Evolutionary conservation across 1,140 invertebrate genomes (phyloP), one percentile per base, ranked within the genome.

Genomic region (Stegodyphus mimosarum): DNA sequence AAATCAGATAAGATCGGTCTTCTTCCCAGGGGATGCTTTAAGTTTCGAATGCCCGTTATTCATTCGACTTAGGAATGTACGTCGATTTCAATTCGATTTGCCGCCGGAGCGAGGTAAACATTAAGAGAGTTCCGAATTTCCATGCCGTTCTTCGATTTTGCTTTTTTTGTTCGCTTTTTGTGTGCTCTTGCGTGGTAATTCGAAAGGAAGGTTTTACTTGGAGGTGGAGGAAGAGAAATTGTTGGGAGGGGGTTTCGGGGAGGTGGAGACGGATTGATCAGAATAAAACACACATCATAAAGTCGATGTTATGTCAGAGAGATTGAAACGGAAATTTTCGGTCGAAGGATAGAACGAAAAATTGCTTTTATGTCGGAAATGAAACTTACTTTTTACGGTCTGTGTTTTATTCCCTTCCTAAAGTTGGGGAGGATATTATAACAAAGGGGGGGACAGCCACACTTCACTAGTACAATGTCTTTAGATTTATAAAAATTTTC

Each of bases 31-130:
- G 33, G 66, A 79, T 64, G 9, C 50, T 76, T 66, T 64, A 76
- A 76, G 55, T 64, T 66, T 76, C 77, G 77, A 70, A 69, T 79
- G 64, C 50, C 64, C 11, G 64, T 70, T 67, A 77, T 77, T 77
- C 63, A 66, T 74, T 74, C 72, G 50, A 64, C 63, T 50, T 64
- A 13, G 60, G 75, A 77, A 67, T 79, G 64, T 33, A 70, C 77
- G 77, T 70, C 77, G 55, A 79, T 79, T 79, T 79, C 77, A 79
- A 79, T 79, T 79, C 64, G 77, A 79, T 79, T 79, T 79, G 77
- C 18, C 64, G 66, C 53, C 49, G 13, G 77, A 79, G 51, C 51
- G 77, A 52, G 77, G 77, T 79, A 79, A 79, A 79, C 77, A 79
- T 79, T 79, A 70, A 70, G 18, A 70, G 77, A 79, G 53, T 79